Percentiles rank a stretch among this genome's conserved stretches.
These are phyloP conservation scores for Callosobruchus maculatus DNA, from an alignment of 2,888 invertebrate genomes.

Conservation along the genomic window DNA sequence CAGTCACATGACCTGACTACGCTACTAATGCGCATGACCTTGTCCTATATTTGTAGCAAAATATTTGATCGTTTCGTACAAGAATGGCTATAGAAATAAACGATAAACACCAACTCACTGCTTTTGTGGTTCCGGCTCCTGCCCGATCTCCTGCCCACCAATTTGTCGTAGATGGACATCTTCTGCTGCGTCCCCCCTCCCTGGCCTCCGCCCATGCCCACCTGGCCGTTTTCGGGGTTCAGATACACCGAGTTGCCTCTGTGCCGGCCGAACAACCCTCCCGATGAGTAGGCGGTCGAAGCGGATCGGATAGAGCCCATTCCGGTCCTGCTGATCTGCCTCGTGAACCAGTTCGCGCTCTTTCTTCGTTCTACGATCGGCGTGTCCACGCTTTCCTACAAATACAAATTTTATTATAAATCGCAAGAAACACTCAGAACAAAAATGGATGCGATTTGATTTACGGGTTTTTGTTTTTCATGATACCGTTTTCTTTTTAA, in stretches of 20 bases:
- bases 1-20: no score
- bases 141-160: conserved; percentile 78
- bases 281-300: conserved; percentile 81
- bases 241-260: conserved; percentile 73
- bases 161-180: conserved; percentile 78
- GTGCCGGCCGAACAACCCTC: conserved; percentile 71
- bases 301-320: conserved; percentile 84
- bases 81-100: no score
- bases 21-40: no score
- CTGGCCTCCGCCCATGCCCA: conserved; percentile 40
- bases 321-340: conserved; percentile 78
- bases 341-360: conserved; percentile 75
- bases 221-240: conserved; percentile 50
- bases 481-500: no score
- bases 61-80: no score
- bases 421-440: no score
- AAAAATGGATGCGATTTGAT: no score
- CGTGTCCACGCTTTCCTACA: conserved; percentile 84
- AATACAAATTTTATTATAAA: no score
- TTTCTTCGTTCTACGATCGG: conserved; percentile 81
- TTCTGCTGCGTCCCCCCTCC: conserved; percentile 58
- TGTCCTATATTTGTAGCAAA: no score
- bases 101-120: conserved; percentile 17
- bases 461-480: no score
- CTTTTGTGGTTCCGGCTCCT: conserved; percentile 47